These are phyloP conservation scores for Percina caprodes DNA, from an alignment of 2,113 vertebrate species.

Conservation along the genomic window DNA sequence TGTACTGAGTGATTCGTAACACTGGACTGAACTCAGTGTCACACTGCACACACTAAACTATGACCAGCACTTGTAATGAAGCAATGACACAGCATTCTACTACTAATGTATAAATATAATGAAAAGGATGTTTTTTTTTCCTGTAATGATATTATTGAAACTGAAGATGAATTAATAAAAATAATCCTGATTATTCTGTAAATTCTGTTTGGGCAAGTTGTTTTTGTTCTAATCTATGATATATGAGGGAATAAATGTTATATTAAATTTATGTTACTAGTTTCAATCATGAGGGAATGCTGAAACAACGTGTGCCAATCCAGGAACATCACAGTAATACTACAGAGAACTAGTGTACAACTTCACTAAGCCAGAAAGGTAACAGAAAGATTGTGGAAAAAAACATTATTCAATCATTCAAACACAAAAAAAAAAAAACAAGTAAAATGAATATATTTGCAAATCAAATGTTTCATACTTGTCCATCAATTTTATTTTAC, in stretches of 20 bases:
- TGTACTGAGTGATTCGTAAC: slow-evolving; percentile 79
- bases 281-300: neutral
- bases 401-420: neutral
- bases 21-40: slow-evolving; percentile 79
- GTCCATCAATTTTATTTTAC: neutral
- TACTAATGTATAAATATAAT: slow-evolving; percentile 95
- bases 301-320: neutral
- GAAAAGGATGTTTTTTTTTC: slow-evolving; percentile 92
- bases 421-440: too few species aligned
- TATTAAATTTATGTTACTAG: neutral
- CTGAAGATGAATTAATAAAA: slow-evolving; percentile 95
- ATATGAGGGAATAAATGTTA: neutral
- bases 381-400: neutral
- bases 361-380: neutral
- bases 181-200: slow-evolving; percentile 97
- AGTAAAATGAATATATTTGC: neutral
- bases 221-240: neutral
- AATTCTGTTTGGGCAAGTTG: neutral
- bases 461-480: neutral
- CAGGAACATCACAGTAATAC: neutral
- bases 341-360: neutral
- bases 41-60: slow-evolving; percentile 84
- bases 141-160: slow-evolving; percentile 98
- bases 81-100: slow-evolving; percentile 96
- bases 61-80: slow-evolving; percentile 99